phyloP scores from a whole-genome alignment of 2,797 vertebrate genomes.

The Intellagama lesueurii region DNA sequence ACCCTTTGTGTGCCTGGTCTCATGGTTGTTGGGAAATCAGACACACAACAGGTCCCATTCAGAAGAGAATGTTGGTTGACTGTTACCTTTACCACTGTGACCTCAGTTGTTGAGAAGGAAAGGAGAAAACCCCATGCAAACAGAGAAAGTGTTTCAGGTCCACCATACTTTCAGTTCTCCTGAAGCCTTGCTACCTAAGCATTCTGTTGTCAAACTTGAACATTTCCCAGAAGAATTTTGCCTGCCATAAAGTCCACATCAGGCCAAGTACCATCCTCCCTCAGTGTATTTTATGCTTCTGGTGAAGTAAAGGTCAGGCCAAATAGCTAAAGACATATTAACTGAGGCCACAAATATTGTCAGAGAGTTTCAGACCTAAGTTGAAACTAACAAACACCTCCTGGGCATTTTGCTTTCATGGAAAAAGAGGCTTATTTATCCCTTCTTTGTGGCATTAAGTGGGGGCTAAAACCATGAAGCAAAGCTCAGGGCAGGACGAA shows the following conservation, averaged over 20 bases:
- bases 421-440: neutral
- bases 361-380: conserved; percentile 7
- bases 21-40: neutral
- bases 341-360: neutral
- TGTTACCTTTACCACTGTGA: neutral
- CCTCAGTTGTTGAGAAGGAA: neutral
- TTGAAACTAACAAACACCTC: neutral
- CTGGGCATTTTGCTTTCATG: neutral
- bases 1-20: neutral
- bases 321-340: conserved; percentile 15
- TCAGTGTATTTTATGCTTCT: neutral
- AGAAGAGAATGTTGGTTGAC: too few relatives aligned
- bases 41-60: too few relatives aligned
- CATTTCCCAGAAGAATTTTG: neutral
- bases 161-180: neutral
- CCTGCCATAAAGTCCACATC: neutral
- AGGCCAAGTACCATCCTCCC: neutral
- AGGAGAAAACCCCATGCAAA: neutral
- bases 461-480: neutral
- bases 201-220: neutral
- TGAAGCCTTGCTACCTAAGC: neutral
- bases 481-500: neutral
- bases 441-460: neutral
- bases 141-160: too few relatives aligned
- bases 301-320: conserved; percentile 5